Base-by-base conservation (phyloP, 2,888 invertebrate species). In the Bibio marci region DNA sequence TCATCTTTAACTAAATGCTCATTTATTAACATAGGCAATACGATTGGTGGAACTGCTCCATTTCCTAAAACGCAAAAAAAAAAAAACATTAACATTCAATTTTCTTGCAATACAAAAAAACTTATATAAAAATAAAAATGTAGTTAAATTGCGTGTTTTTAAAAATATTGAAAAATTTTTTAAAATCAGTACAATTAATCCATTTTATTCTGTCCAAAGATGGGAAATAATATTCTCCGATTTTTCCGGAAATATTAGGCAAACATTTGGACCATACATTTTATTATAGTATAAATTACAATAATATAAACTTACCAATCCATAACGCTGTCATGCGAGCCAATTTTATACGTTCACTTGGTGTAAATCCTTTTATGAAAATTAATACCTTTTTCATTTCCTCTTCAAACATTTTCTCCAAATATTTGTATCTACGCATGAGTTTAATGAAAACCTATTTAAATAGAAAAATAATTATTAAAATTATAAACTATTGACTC, bases 331-430 rank as follows among this genome's bases (percentile, higher is more conserved):
- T 83, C 80, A 94, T 88, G 50, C 86, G 79, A 50, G 92, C 92
- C 56, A 95, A 71, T 64, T 92, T 92, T 55, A 78, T 76, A 52
- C 94, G 76, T 65, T 94, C 86, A 50, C 75, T 74, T 44, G 82
- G 80, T 57, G 79, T 76, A 66, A 94, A 94, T 55, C 92, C 92
- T 66, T 91, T 92, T 62, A 94, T 79, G 67, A 91, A 94, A 56
- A 91, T 78, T 59, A 87, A 69, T 51, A 91, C 87, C 71, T 95
- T 95, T 64, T 90, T 90, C 77, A 94, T 88, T 67, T 92, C 91
- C 63, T 94, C 94, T 65, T 92, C 83, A 66, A 95, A 91, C 78
- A 92, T 82, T 71, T 92, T 94, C 69, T 95, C 95, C 71, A 95
- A 73, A 70, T 95, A 95, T 67, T 94, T 95, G 73, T 91, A 95